Evolutionary conservation across 2,888 invertebrate species (phyloP), one percentile per base, ranked within the genome.

Genomic region (Dasypogon diadema): DNA sequence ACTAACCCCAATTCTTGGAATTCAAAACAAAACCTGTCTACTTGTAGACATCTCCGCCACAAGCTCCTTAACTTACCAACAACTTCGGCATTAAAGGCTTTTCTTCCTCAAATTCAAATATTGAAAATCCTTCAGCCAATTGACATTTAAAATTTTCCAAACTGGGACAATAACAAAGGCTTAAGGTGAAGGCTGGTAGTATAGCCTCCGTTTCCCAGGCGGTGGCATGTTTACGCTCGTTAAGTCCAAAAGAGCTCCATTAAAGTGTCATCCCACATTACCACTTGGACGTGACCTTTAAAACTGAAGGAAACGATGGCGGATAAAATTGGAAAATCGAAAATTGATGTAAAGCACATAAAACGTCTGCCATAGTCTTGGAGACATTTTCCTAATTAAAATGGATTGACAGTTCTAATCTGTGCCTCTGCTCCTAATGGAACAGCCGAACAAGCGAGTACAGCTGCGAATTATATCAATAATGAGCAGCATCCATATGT

Each of bases 301-400:
- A n/a, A 30, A 30, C 30, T 30, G 16, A 6, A 46, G 56, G 4
- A 26, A 58, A 26, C 10, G 24, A 30, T 58, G 16, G 24, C 16
- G 30, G 16, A 12, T 58, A 14, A 58, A 14, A 58, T 56, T 56
- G 30, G 30, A 10, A 58, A 58, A 58, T 58, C 30, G 24, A 58
- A 58, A 58, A 58, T 58, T 58, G 58, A 26, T 58, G 8, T 30
- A 58, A 30, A 56, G 14, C 56, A 30, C 30, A 30, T 30, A 30
- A 30, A 30, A 30, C 30, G 30, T 30, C 30, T 3, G 3, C 8
- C 4, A 8, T 8, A 30, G 8, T 30, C 30, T 30, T 8, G 30
- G 14, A 26, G 58, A 14, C 24, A 58, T 58, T 58, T 58, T 58
- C 58, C 58, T 58, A 58, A 58, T 58, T 58, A 58, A 58, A 58